Conservation (phyloP, 2,797 vertebrate genomes). For the Alosa sapidissima region DNA sequence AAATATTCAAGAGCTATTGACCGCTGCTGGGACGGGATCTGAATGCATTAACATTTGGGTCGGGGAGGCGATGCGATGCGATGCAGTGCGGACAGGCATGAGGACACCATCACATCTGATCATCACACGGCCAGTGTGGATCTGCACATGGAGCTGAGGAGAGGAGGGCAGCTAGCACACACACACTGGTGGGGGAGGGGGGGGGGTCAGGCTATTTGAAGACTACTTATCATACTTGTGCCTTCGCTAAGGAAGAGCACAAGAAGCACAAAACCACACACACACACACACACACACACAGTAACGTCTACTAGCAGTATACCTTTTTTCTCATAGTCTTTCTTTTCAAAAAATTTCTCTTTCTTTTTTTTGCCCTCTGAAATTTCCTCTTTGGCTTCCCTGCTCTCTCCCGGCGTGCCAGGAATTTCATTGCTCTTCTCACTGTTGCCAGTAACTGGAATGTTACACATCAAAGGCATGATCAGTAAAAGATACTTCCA, state of each 20-base stretch:
- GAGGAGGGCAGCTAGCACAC: not conserved
- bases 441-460: constrained; percentile 46
- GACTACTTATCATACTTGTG: not conserved
- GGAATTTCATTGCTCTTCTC: constrained; percentile 39
- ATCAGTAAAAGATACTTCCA: not conserved
- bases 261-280: constrained; percentile 7
- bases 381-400: constrained; percentile 44
- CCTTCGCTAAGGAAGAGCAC: not conserved
- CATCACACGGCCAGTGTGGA: not conserved
- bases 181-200: not conserved
- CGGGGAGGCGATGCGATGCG: not conserved
- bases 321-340: constrained; percentile 58
- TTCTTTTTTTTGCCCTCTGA: constrained; percentile 51
- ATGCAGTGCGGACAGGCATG: not conserved
- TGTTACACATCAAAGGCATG: constrained; percentile 33
- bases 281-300: not conserved
- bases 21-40: not conserved
- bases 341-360: constrained; percentile 61
- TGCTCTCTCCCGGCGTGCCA: constrained; percentile 29
- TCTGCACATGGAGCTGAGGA: not conserved
- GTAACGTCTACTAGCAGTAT: constrained; percentile 31
- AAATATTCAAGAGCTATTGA: constrained; percentile 1
- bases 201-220: not conserved
- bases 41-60: constrained; percentile 11
- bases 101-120: not conserved